phyloP scores from a whole-genome alignment of 2,113 vertebrate genomes.

The Gnathonemus longibarbis region DNA sequence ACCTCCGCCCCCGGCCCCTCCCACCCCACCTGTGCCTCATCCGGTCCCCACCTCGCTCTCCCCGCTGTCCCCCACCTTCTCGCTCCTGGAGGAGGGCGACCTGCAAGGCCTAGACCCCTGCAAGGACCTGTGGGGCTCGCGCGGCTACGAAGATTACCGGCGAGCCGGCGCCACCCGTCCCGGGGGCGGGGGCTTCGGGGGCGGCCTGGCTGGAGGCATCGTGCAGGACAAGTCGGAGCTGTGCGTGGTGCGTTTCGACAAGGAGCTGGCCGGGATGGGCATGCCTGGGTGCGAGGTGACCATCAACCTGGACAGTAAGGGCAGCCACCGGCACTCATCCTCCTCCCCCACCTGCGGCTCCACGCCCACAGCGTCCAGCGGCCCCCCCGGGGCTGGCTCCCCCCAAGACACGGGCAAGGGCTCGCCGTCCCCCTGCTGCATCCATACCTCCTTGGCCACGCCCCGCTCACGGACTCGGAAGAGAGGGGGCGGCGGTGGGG shows the following conservation, averaged over 20 bases:
- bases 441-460: slow-evolving; percentile 64
- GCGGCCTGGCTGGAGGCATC: slow-evolving; percentile 58
- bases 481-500: slow-evolving; percentile 49
- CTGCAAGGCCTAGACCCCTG: slow-evolving; percentile 69
- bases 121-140: slow-evolving; percentile 75
- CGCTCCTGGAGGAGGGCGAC: slow-evolving; percentile 69
- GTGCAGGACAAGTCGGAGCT: slow-evolving; percentile 64
- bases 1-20: slow-evolving; percentile 58
- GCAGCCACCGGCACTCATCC: slow-evolving; percentile 50
- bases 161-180: slow-evolving; percentile 63
- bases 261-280: slow-evolving; percentile 60
- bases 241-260: slow-evolving; percentile 74
- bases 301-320: slow-evolving; percentile 62
- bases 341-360: slow-evolving; percentile 59
- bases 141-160: slow-evolving; percentile 84
- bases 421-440: slow-evolving; percentile 66
- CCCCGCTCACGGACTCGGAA: slow-evolving; percentile 66
- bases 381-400: slow-evolving; percentile 56
- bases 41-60: slow-evolving; percentile 55
- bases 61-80: slow-evolving; percentile 63
- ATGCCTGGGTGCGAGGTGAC: slow-evolving; percentile 59
- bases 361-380: slow-evolving; percentile 52
- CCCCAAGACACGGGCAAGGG: slow-evolving; percentile 61
- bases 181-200: slow-evolving; percentile 60
- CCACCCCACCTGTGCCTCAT: slow-evolving; percentile 53